Base-by-base conservation (phyloP, 2,113 vertebrate genomes). In the Neoarius graeffei region DNA sequence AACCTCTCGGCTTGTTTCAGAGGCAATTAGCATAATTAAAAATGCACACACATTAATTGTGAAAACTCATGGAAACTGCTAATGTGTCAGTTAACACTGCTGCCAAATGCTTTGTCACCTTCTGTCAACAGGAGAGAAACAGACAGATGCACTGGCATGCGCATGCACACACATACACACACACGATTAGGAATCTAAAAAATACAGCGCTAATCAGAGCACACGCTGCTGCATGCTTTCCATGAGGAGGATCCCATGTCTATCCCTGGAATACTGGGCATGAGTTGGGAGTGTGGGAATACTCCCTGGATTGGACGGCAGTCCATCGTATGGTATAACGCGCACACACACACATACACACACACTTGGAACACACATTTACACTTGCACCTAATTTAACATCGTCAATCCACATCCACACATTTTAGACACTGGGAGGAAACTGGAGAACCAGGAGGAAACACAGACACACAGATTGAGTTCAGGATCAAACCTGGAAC, bases 41-140 rank as follows among this genome's bases (percentile, higher is more conserved):
- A 98, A 97, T 97, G 98, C 98, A 98, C 97, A 96, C 95, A 96
- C 96, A 97, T 98, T 99, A 98, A 99, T 99, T 97, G 97, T 96
- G 96, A 96, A 95, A 96, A 95, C 96, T 96, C 95, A 97, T 97
- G 95, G 96, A 97, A 98, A 97, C 97, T 96, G 96, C 96, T 97
- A 97, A 98, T 96, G 96, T 97, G 96, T 97, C 96, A 98, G 96
- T 97, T 97, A 96, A 96, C 96, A 95, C 94, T 95, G 95, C 96
- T 96, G 94, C 92, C 95, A 94, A 94, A 95, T 91, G 93, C 93
- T 97, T 97, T 96, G 96, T 96, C 97, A 98, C 96, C 97, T 96
- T 96, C 95, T 96, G 95, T 95, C 96, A 96, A 95, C 80, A 60
- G 79, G 57, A 67, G 76, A 81, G n/a, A 88, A 88, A 84, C 81